These are phyloP conservation scores for Sisor rabdophorus DNA, from an alignment of 2,113 vertebrate genomes.

Conservation along the genomic window DNA sequence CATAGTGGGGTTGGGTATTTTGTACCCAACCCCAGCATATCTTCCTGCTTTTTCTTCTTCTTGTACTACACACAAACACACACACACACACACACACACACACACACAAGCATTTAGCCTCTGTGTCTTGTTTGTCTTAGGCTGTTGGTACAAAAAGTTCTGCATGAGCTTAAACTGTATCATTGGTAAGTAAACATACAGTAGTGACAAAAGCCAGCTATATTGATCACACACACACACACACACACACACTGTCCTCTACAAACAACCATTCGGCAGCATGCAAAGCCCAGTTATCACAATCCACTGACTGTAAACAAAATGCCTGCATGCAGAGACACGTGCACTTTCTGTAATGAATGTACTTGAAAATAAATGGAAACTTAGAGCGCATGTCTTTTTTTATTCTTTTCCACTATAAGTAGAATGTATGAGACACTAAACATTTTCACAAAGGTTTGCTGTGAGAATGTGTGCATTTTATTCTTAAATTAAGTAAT, in stretches of 20 bases:
- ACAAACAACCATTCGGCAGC: neutral
- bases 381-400: neutral
- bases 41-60: neutral
- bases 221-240: conserved; percentile 12
- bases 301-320: neutral
- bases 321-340: neutral
- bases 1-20: too few relatives aligned
- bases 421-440: too few relatives aligned
- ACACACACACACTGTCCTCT: conserved; percentile 9
- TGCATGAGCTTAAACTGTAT: conserved; percentile 88
- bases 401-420: too few relatives aligned
- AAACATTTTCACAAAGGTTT: too few relatives aligned
- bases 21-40: too few relatives aligned
- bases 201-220: conserved; percentile 20
- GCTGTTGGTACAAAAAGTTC: conserved; percentile 91
- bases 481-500: neutral
- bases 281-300: conserved; percentile 6
- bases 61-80: neutral
- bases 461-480: neutral
- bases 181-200: conserved; percentile 81
- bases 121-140: conserved; percentile 77
- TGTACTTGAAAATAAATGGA: neutral
- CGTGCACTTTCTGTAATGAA: neutral
- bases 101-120: conserved; percentile 52
- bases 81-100: conserved; percentile 21